Conservation (phyloP, 2,113 vertebrate genomes). For the Semnornis frantzii region DNA sequence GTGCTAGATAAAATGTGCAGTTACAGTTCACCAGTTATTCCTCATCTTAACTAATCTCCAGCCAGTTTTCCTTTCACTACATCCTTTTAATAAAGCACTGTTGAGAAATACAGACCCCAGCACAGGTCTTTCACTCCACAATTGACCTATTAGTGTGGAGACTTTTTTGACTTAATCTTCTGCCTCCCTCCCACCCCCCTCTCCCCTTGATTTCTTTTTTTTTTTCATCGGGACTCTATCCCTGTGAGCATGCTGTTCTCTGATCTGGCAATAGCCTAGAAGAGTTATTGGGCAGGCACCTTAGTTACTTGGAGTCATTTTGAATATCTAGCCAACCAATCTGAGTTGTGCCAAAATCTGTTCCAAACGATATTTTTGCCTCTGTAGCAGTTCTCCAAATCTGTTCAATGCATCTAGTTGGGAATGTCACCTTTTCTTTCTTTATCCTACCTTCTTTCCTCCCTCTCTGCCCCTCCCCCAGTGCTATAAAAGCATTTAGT, state of each 20-base stretch:
- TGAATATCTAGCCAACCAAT: neutral
- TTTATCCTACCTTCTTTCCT: neutral
- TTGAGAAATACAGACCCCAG: neutral
- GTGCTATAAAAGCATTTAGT: neutral
- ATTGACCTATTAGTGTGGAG: neutral
- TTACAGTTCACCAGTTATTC: neutral
- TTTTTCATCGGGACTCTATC: neutral
- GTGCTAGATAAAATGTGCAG: neutral
- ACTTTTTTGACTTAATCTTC: neutral
- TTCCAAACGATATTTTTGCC: neutral
- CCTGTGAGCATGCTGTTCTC: neutral
- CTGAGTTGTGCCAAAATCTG: neutral
- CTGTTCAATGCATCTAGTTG: neutral
- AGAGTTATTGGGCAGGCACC: neutral
- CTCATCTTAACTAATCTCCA: neutral
- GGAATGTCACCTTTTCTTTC: neutral
- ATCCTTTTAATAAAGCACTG: neutral
- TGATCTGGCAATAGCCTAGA: neutral
- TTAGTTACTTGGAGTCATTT: neutral
- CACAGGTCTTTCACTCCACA: neutral
- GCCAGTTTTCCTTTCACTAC: neutral
- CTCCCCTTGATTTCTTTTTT: neutral
- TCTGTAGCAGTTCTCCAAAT: neutral
- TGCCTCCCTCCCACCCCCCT: too few species aligned
- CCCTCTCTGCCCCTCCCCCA: neutral